Evolutionary conservation across 2,888 invertebrate genomes (phyloP).

Genomic region (Scaptodrosophila latifasciaeformis): DNA sequence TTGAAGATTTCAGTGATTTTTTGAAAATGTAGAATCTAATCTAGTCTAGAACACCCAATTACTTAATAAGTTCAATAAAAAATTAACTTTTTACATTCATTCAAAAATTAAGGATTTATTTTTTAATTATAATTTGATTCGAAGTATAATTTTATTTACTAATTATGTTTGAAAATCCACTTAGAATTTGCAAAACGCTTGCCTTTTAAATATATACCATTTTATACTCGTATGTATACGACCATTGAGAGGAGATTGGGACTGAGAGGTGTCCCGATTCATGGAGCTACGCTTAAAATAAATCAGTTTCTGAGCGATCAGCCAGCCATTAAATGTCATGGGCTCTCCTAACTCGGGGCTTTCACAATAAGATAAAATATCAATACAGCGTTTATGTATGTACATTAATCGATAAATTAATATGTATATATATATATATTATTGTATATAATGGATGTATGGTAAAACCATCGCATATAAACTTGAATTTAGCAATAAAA

Average conservation of each 20-base stretch:
- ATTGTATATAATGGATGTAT: slow-evolving; percentile 51
- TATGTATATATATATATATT: slow-evolving; percentile 26
- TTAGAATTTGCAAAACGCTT: slow-evolving; percentile 40
- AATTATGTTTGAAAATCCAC: slow-evolving; percentile 61
- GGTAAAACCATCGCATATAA: slow-evolving; percentile 58
- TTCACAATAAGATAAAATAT: background rate
- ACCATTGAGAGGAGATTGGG: too few species aligned
- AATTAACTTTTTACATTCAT: too few species aligned
- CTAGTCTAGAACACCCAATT: too few species aligned
- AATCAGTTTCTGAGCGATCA: background rate
- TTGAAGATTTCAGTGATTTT: too few species aligned
- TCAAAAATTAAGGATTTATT: too few species aligned
- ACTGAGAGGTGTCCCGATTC: background rate
- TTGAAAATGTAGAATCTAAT: too few species aligned
- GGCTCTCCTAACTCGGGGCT: background rate
- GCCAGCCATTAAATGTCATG: background rate
- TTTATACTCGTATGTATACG: too few species aligned
- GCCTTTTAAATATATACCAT: too few species aligned
- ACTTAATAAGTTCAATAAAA: too few species aligned
- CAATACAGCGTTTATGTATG: slow-evolving; percentile 11
- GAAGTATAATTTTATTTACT: slow-evolving; percentile 59
- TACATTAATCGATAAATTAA: slow-evolving; percentile 31
- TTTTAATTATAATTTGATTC: slow-evolving; percentile 64
- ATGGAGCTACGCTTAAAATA: background rate
- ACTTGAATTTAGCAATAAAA: slow-evolving; percentile 66